Evolutionary conservation across 1,140 invertebrate genomes (phyloP).

Genomic region (Drosophila bocqueti): DNA sequence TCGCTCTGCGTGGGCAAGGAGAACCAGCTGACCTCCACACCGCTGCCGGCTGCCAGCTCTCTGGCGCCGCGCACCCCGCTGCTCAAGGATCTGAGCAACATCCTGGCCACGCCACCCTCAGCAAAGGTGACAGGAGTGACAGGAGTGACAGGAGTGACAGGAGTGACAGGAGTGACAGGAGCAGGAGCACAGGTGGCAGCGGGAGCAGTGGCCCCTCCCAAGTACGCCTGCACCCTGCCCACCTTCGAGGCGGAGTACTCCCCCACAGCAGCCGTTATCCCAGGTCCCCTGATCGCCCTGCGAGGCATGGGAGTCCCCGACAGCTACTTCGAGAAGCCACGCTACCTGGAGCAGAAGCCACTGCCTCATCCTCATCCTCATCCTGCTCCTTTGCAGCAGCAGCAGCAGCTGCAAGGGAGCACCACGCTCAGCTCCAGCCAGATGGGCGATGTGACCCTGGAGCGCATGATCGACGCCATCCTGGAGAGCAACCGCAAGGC

Average conservation of each 20-base stretch:
- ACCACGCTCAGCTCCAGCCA: slow-evolving; percentile 69
- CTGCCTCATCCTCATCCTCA: neutral
- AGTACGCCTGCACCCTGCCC: slow-evolving; percentile 63
- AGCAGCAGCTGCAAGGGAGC: slow-evolving; percentile 8
- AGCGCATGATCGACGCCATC: slow-evolving; percentile 84
- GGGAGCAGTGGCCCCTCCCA: slow-evolving; percentile 3
- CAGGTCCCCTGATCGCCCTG: slow-evolving; percentile 74
- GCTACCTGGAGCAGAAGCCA: slow-evolving; percentile 66
- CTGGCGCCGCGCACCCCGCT: slow-evolving; percentile 42
- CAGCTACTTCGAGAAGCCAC: slow-evolving; percentile 82
- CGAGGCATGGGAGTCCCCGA: slow-evolving; percentile 80
- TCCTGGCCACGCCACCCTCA: neutral
- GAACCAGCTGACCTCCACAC: slow-evolving; percentile 39
- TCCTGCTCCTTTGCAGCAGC: neutral
- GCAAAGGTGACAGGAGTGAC: neutral
- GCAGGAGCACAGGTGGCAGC: neutral
- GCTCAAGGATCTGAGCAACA: slow-evolving; percentile 63
- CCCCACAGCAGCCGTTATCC: slow-evolving; percentile 69
- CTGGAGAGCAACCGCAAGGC: slow-evolving; percentile 75
- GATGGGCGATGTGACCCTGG: slow-evolving; percentile 81
- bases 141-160: neutral
- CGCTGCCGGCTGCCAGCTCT: slow-evolving; percentile 53
- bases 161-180: neutral
- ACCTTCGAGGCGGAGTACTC: slow-evolving; percentile 79
- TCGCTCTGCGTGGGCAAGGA: slow-evolving; percentile 19